These are phyloP conservation scores for Indicator indicator DNA, from an alignment of 2,113 vertebrate genomes.

Conservation along the genomic window DNA sequence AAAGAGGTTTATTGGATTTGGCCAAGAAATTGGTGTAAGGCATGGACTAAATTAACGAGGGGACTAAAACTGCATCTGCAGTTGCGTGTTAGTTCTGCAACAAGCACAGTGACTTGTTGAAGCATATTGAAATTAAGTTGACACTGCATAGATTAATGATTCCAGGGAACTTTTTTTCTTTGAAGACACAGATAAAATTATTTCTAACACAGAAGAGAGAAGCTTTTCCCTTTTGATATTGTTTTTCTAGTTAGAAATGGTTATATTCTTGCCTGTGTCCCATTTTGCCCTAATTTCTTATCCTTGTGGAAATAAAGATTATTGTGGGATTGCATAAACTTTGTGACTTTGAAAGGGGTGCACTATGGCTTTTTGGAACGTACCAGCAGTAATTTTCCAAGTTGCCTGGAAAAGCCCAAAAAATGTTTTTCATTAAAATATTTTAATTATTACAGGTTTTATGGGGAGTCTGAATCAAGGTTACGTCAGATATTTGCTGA, in stretches of 20 bases:
- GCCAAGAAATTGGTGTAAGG: not conserved
- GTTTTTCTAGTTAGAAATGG: not conserved
- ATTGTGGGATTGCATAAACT: not conserved
- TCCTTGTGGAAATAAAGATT: not conserved
- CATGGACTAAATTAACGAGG: not conserved
- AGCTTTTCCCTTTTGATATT: not conserved
- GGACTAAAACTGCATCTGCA: not conserved
- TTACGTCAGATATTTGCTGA: conserved; percentile 92
- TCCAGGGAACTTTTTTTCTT: not conserved
- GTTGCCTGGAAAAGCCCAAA: not conserved
- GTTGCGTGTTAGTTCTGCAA: not conserved
- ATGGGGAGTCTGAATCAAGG: conserved; percentile 91
- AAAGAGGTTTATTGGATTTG: not conserved
- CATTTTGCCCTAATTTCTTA: not conserved
- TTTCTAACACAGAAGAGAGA: not conserved
- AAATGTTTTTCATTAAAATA: not conserved
- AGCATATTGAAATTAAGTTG: not conserved
- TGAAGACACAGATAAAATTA: not conserved
- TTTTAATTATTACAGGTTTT: conserved; percentile 83
- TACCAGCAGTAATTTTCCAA: not conserved
- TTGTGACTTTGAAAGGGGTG: not conserved
- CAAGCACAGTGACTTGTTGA: not conserved
- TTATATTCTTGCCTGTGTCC: not conserved
- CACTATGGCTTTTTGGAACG: fast-evolving
- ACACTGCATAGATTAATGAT: not conserved